phyloP scores from a whole-genome alignment of 2,113 vertebrate species.

The Oplegnathus fasciatus region DNA sequence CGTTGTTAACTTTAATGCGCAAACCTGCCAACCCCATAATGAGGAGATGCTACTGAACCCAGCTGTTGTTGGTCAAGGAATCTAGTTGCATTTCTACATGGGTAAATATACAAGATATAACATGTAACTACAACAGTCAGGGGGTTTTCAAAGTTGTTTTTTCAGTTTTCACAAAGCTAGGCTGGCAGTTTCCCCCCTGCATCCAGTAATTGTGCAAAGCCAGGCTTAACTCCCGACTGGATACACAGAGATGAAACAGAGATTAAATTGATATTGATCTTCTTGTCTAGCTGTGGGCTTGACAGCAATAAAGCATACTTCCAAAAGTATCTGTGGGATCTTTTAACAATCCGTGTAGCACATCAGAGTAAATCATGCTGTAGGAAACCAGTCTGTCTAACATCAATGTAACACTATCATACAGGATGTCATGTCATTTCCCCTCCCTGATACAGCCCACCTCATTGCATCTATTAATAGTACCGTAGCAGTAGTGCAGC shows the following conservation, averaged over 20 bases:
- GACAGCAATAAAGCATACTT: background rate
- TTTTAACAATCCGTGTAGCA: conserved; percentile 2
- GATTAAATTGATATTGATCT: background rate
- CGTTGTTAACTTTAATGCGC: background rate
- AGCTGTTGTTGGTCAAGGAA: background rate
- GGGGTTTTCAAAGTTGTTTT: background rate
- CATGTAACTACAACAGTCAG: background rate
- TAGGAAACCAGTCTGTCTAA: conserved; percentile 15
- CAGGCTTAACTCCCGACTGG: too few species aligned
- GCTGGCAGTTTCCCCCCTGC: background rate
- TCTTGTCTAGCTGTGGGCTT: background rate
- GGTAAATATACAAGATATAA: background rate
- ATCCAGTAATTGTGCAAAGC: background rate
- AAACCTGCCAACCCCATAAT: background rate
- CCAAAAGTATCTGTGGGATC: background rate
- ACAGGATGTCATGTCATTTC: conserved; percentile 18
- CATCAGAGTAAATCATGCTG: background rate
- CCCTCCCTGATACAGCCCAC: conserved; percentile 10
- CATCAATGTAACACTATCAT: conserved; percentile 50
- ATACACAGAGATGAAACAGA: background rate
- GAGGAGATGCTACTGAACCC: background rate
- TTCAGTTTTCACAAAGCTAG: background rate
- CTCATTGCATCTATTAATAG: conserved; percentile 53
- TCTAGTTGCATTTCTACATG: background rate
- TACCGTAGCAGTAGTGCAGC: conserved; percentile 18